These are phyloP conservation scores for Microtus oregoni DNA, from an alignment of 2,113 vertebrate species.

Conservation along the genomic window DNA sequence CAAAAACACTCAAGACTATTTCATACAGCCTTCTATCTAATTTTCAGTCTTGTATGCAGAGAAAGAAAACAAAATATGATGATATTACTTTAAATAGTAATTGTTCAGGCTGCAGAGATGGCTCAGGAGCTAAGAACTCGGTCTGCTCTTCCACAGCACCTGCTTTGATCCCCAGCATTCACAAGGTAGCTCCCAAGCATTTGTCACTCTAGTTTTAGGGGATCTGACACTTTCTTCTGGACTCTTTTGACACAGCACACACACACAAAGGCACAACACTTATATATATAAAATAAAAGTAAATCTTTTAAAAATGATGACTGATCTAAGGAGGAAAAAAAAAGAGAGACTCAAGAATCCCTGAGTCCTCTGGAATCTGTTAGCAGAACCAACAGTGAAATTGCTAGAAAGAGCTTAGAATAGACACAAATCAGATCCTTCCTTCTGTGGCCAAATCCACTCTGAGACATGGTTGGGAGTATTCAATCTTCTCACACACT, in stretches of 20 bases:
- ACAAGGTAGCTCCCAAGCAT: not conserved
- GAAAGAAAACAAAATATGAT: not conserved
- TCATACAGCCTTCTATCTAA: not conserved
- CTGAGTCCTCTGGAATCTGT: not conserved
- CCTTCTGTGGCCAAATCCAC: not conserved
- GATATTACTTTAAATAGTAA: not conserved
- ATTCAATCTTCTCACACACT: not conserved
- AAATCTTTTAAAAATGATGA: not conserved
- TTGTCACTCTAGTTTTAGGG: not conserved
- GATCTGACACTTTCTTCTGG: not conserved
- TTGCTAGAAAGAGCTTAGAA: not conserved
- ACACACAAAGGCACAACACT: not conserved
- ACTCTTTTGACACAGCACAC: not conserved
- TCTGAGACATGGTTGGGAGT: not conserved
- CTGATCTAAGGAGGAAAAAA: not conserved
- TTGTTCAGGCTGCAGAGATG: not conserved
- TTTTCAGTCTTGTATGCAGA: constrained; percentile 16
- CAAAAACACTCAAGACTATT: not conserved
- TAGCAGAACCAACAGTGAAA: not conserved
- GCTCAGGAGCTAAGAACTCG: not conserved
- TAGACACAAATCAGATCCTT: not conserved
- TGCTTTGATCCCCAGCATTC: not conserved
- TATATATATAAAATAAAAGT: not conserved
- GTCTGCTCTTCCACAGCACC: not conserved
- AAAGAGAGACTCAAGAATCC: constrained; percentile 6